Base-by-base conservation (phyloP, 30 jellyfish, hydroid and myxozoan species). In the Turritopsis rubra region DNA sequence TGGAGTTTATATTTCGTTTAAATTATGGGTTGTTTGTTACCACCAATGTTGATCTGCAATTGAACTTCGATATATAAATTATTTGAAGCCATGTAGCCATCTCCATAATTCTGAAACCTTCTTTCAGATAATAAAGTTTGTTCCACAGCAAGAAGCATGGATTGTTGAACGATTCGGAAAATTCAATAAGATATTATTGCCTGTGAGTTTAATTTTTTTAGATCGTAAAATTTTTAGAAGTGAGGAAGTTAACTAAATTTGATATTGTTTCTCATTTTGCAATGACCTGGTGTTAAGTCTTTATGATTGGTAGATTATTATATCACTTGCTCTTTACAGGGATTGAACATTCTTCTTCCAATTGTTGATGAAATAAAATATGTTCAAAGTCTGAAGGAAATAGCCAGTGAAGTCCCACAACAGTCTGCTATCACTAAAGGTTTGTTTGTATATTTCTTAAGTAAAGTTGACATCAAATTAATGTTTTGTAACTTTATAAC, bases 111-210 rank as follows among this genome's bases (percentile, higher is more conserved):
- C 29, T 1, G 53, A 24, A 20, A 21, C 8, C 52, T 21, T 21
- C 31, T 24, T 74, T 74, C 54, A 93, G 98, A 88, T 85, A 1
- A 85, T 93, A 70, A 94, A 94, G 75, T 88, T 94, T 83, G 99
- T 94, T 19, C 99, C 99, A 28, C 99, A 94, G 71, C 99, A 94
- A 89, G 99, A 94, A 68, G 97, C 99, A 8, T 94, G 99, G 99
- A 86, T 94, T 26, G 92, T 94, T 9, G 99, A 94, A 82, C 77
- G 99, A 72, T 94, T 94, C 86, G 99, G 99, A 75, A 94, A 89
- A 85, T 94, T 75, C 79, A 81, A 94, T 71, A 72, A 79, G 70
- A 89, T 95, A 18, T 71, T 94, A 54, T 29, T 79, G 53, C 97
- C 99, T 16, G 99, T 94, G 28, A 85, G 92, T 52, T 29, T 52